Base-by-base conservation (phyloP, 2,797 vertebrate genomes). In the Urocyon cinereoargenteus region DNA sequence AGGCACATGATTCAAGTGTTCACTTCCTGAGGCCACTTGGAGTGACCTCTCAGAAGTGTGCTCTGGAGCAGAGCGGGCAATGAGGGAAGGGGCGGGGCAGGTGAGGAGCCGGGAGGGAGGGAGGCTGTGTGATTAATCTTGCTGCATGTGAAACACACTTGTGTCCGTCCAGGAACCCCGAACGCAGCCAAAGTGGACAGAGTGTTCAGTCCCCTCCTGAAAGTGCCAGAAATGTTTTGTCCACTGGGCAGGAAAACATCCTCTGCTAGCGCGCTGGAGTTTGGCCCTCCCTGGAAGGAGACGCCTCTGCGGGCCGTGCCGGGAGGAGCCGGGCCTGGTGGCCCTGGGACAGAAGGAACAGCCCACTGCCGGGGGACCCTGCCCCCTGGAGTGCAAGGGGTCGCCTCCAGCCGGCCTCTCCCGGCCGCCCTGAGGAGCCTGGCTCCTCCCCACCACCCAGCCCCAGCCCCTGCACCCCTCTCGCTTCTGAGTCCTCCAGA, bases 161-260 rank as follows among this genome's bases (percentile, higher is more conserved):
- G 96, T 97, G 98, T 98, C 96, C 62, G 2, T 98, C 97, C 98
- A 98, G 98, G 98, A 97, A 21, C 95, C 97, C 96, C 26, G 84
- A 88, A 86, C 6, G 21, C 95, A 83, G 97, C 98, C 98, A 97
- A 97, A 98, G 95, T 97, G 98, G 98, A 98, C 98, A 98, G 95
- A 95, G 97, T 98, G 98, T 99, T 92, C 97, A 96, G 95, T 97
- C 97, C 97, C 97, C 97, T 82, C 96, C 96, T 24, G 73, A 91
- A 96, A 90, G 97, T 84, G 88, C 98, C 98, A 98, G 98, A 96
- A 95, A 90, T 97, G 97, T 98, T 98, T 93, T 98, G 98, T 98
- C 98, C 98, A 84, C 98, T 3, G 91, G 98, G 98, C 98, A 98
- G 97, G 97, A 98, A 99, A 98, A 98, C 98, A 98, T 96, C 97